phyloP scores from a whole-genome alignment of 2,888 invertebrate genomes.

The Glyphotaelius pellucidus region DNA sequence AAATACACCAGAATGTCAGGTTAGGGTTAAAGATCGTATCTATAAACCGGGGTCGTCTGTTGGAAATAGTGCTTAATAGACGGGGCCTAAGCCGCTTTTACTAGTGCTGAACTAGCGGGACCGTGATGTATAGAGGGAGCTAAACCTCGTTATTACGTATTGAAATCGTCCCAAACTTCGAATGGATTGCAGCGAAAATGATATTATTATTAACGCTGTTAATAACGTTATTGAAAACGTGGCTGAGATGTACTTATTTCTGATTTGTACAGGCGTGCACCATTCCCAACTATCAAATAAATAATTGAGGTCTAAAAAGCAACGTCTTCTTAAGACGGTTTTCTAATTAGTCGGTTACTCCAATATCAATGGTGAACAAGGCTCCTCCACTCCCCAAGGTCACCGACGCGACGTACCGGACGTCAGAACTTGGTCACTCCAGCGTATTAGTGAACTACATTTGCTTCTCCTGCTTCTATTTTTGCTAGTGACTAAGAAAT shows the following conservation, averaged over 20 bases:
- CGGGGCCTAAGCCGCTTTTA: not conserved
- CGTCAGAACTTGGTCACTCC: too few relatives aligned
- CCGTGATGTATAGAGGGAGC: not conserved
- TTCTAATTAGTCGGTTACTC: too few relatives aligned
- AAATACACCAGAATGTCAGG: not conserved
- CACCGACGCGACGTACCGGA: too few relatives aligned
- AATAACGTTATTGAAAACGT: not conserved
- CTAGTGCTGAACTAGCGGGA: slow-evolving; percentile 10
- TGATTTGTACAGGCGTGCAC: not conserved
- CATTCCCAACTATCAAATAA: too few relatives aligned
- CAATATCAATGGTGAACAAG: too few relatives aligned
- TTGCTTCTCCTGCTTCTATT: too few relatives aligned
- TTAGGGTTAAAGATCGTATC: slow-evolving; percentile 21
- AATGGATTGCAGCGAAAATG: not conserved
- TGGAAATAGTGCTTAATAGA: slow-evolving; percentile 22
- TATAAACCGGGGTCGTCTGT: slow-evolving; percentile 26
- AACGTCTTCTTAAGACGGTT: too few relatives aligned
- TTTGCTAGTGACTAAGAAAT: too few relatives aligned
- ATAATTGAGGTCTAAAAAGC: too few relatives aligned
- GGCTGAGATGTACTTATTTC: too few relatives aligned
- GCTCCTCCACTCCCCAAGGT: too few relatives aligned
- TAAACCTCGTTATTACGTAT: slow-evolving; percentile 8
- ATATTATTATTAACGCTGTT: not conserved
- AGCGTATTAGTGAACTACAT: too few relatives aligned
- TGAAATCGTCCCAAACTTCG: slow-evolving; percentile 5